Evolutionary conservation across 2,888 invertebrate species (phyloP).

Genomic region (Cancer borealis): DNA sequence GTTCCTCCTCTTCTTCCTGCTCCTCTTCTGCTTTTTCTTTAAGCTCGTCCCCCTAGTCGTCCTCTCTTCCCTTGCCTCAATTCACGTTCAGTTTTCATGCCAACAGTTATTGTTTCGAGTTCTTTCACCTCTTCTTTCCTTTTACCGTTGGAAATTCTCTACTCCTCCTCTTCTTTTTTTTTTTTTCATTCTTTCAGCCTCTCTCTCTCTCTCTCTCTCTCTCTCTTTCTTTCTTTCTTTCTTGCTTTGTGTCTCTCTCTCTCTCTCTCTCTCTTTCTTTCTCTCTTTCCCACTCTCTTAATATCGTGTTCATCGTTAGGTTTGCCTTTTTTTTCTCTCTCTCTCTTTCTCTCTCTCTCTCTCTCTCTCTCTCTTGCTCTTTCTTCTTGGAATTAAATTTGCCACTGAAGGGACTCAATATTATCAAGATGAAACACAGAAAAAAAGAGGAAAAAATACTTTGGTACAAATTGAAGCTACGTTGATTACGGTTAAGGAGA

Average conservation of each 20-base stretch:
- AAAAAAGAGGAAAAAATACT: neutral
- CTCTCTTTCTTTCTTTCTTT: neutral
- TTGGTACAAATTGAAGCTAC: neutral
- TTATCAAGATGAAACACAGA: neutral
- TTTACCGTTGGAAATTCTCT: constrained; percentile 29
- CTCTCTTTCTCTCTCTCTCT: constrained; percentile 35
- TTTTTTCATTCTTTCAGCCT: neutral
- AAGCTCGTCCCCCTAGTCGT: constrained; percentile 5
- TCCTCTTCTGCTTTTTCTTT: neutral
- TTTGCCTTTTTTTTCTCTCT: neutral
- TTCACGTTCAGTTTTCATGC: constrained; percentile 13
- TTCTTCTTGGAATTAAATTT: neutral
- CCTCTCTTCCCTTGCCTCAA: constrained; percentile 26
- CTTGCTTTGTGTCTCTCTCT: neutral
- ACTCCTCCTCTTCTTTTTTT: neutral
- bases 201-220: neutral
- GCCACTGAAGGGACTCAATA: neutral
- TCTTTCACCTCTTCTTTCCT: constrained; percentile 11
- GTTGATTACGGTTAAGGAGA: neutral
- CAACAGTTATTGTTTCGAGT: neutral
- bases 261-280: constrained; percentile 8
- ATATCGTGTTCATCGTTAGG: neutral
- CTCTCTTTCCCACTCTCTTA: neutral
- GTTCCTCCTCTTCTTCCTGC: constrained; percentile 31
- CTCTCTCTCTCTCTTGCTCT: neutral